A percentile compares a stretch with the other conserved stretches of the same genome.
Conservation (phyloP, 2,113 vertebrate species). For the Hemichromis elongatus region DNA sequence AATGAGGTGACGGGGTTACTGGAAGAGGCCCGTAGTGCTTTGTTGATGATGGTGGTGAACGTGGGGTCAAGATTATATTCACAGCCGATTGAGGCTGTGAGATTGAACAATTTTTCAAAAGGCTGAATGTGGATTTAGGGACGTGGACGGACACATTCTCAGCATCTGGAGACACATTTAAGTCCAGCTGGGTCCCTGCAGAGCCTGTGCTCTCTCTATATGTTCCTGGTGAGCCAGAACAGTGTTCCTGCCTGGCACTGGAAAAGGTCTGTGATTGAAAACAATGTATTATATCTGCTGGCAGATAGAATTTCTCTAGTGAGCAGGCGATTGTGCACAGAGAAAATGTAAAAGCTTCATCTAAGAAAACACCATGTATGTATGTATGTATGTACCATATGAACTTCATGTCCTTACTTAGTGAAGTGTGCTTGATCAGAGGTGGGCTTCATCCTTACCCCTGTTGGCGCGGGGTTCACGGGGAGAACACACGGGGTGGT, state of each 20-base stretch:
- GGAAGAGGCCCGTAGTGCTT: conserved; percentile 18
- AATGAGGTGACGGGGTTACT: not conserved
- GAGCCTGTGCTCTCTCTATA: not conserved
- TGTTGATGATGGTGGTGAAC: conserved; percentile 1
- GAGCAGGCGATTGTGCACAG: not conserved
- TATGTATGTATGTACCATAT: rapidly evolving
- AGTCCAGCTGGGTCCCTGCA: conserved; percentile 27
- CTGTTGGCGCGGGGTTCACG: not conserved
- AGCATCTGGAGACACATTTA: not conserved
- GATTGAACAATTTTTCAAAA: not conserved
- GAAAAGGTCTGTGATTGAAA: conserved; percentile 8
- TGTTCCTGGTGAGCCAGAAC: conserved; percentile 4
- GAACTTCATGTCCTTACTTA: not conserved
- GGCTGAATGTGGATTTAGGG: conserved; percentile 1
- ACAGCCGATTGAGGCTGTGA: conserved; percentile 8
- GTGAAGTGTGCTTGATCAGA: not conserved
- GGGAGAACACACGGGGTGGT: not conserved
- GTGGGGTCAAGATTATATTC: conserved; percentile 28
- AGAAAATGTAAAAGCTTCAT: not conserved
- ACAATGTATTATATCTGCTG: conserved; percentile 9
- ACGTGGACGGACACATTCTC: not conserved
- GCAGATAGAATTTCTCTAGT: not conserved
- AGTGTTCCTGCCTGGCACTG: not conserved
- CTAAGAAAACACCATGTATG: not conserved
- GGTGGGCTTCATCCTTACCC: not conserved